Evolutionary conservation across 2,797 vertebrate species (phyloP).

Genomic region (Hyperoplus lanceolatus): DNA sequence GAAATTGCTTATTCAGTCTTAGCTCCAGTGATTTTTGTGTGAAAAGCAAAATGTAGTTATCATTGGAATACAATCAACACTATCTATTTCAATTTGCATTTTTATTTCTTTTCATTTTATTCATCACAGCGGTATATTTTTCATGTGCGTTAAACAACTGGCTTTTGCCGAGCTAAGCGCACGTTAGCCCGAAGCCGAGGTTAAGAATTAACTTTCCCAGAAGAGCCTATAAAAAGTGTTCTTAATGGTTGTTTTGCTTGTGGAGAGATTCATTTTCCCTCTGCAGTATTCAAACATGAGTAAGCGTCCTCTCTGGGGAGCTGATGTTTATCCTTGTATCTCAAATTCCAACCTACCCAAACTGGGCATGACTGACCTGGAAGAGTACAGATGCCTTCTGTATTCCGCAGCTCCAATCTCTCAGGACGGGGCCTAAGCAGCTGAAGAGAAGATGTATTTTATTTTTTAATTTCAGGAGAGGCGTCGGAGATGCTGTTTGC

Average conservation of each 20-base stretch:
- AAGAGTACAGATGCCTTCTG: slow-evolving; percentile 86
- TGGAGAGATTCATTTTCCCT: slow-evolving; percentile 74
- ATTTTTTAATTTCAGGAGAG: slow-evolving; percentile 65
- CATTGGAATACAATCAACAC: slow-evolving; percentile 6
- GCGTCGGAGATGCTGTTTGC: slow-evolving; percentile 89
- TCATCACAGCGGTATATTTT: slow-evolving; percentile 20
- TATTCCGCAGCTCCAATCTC: slow-evolving; percentile 83
- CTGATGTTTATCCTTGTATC: slow-evolving; percentile 85
- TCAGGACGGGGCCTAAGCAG: slow-evolving; percentile 84
- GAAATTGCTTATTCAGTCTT: slow-evolving; percentile 42
- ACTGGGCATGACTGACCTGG: slow-evolving; percentile 83
- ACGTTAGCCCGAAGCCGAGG: slow-evolving; percentile 54
- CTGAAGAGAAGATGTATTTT: slow-evolving; percentile 80
- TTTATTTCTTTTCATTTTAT: slow-evolving; percentile 45
- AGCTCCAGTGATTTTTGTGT: slow-evolving; percentile 31
- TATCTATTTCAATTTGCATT: slow-evolving; percentile 50
- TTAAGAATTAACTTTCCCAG: slow-evolving; percentile 72
- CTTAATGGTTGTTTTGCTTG: slow-evolving; percentile 75
- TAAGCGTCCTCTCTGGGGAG: slow-evolving; percentile 76
- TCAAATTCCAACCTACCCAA: slow-evolving; percentile 85
- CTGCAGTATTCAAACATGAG: slow-evolving; percentile 77
- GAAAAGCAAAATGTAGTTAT: slow-evolving; percentile 18
- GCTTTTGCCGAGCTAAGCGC: slow-evolving; percentile 28
- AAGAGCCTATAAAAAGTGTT: slow-evolving; percentile 64
- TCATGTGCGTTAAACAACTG: slow-evolving; percentile 41